Conservation (phyloP, 2,797 vertebrate genomes). For the Eutrigla gurnardus region DNA sequence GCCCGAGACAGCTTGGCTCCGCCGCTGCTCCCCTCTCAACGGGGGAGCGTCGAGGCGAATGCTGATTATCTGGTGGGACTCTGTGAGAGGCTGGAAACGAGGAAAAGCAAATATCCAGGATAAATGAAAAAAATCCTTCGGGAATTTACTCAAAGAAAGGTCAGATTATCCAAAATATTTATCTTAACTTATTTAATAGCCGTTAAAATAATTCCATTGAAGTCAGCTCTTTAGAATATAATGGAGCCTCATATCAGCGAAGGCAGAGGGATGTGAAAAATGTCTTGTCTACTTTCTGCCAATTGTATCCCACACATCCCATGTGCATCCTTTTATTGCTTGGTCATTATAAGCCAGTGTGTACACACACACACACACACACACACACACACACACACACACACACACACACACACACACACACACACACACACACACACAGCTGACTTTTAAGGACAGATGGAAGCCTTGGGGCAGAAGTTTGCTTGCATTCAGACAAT, state of each 20-base stretch:
- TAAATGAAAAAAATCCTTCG: constrained; percentile 13
- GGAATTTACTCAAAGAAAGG: constrained; percentile 18
- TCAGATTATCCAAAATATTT: constrained; percentile 31
- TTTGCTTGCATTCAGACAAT: constrained; percentile 57
- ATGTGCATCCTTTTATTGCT: constrained; percentile 39
- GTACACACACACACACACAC: constrained; percentile 27
- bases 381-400: constrained; percentile 16
- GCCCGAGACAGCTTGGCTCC: constrained; percentile 38
- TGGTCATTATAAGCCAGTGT: constrained; percentile 30
- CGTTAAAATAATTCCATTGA: constrained; percentile 6
- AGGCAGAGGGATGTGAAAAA: constrained; percentile 39
- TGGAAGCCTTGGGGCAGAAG: constrained; percentile 50
- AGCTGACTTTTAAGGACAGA: constrained; percentile 57
- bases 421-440: constrained; percentile 20
- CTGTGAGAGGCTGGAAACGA: constrained; percentile 12
- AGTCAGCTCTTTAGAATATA: constrained; percentile 18
- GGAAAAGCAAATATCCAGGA: constrained; percentile 21
- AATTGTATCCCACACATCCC: constrained; percentile 29
- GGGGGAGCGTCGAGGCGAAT: constrained; percentile 37
- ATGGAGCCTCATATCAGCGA: not conserved
- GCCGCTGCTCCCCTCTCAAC: constrained; percentile 24
- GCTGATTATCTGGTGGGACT: constrained; percentile 44
- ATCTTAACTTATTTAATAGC: constrained; percentile 19
- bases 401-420: constrained; percentile 15
- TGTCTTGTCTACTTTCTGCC: constrained; percentile 2